A percentile compares a stretch with the other conserved stretches of the same genome.
Evolutionary conservation across 2,797 vertebrate species (phyloP).

Genomic region (Morelia viridis): DNA sequence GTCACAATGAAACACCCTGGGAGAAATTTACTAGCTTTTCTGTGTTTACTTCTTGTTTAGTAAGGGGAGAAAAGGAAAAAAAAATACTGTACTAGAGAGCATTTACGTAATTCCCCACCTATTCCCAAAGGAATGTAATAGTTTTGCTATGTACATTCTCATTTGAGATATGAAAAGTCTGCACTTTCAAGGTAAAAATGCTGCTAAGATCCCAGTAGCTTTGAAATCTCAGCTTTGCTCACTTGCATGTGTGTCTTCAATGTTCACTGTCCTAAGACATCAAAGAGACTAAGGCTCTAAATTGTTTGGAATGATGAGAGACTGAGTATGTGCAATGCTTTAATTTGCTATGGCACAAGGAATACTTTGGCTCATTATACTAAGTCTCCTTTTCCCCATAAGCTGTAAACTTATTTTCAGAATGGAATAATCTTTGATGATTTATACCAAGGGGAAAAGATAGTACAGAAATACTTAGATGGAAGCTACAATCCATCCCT

Average conservation of each 20-base stretch:
- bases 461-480: slow-evolving; percentile 1
- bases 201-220: slow-evolving; percentile 34
- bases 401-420: neutral
- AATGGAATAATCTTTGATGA: neutral
- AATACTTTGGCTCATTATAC: slow-evolving; percentile 35
- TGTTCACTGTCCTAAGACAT: neutral
- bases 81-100: neutral
- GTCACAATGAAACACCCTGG: neutral
- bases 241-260: neutral
- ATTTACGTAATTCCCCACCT: neutral
- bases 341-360: slow-evolving; percentile 29
- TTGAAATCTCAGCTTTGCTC: slow-evolving; percentile 14
- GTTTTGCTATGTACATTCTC: neutral
- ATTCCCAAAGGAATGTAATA: slow-evolving; percentile 4
- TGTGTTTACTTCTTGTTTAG: slow-evolving; percentile 40
- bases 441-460: neutral
- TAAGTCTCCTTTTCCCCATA: slow-evolving; percentile 40
- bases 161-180: neutral
- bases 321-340: slow-evolving; percentile 37
- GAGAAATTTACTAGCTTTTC: neutral
- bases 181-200: neutral
- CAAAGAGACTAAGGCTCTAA: neutral
- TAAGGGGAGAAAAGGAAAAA: neutral
- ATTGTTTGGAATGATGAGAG: neutral
- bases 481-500: neutral